Percentiles rank a stretch among this genome's conserved stretches.
These are phyloP conservation scores for Exephanes ischioxanthus DNA, from an alignment of 2,888 invertebrate species.

Conservation along the genomic window DNA sequence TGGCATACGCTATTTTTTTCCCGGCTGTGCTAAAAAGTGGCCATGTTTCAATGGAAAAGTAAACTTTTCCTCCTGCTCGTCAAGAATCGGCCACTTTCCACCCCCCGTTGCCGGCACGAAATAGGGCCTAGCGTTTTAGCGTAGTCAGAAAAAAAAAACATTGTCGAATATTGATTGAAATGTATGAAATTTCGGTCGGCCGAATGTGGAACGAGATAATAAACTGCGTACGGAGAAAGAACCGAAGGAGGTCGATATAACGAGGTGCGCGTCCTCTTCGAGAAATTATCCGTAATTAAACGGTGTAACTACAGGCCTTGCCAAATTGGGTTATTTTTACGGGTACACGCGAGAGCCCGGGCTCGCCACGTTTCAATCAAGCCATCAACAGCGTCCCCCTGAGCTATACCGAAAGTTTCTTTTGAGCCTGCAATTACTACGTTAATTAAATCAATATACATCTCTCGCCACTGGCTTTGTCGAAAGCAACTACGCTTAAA, in stretches of 20 bases:
- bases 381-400: constrained; percentile 83
- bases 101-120: no score
- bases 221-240: not conserved
- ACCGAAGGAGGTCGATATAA: constrained; percentile 14
- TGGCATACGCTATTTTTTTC: no score
- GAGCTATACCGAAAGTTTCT: constrained; percentile 82
- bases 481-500: constrained; percentile 25
- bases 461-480: constrained; percentile 49
- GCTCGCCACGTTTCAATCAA: constrained; percentile 83
- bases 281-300: constrained; percentile 83
- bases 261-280: constrained; percentile 52
- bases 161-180: not conserved
- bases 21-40: no score
- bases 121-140: no score
- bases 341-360: constrained; percentile 61
- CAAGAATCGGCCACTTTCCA: no score
- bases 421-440: constrained; percentile 82
- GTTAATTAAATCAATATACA: constrained; percentile 82
- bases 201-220: not conserved
- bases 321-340: constrained; percentile 84
- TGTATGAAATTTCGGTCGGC: not conserved
- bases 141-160: not conserved
- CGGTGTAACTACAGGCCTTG: constrained; percentile 80
- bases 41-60: no score
- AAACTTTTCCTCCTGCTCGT: no score